These are phyloP conservation scores for Zaprionus obscuricornis DNA, from an alignment of 2,888 invertebrate genomes.

Conservation along the genomic window DNA sequence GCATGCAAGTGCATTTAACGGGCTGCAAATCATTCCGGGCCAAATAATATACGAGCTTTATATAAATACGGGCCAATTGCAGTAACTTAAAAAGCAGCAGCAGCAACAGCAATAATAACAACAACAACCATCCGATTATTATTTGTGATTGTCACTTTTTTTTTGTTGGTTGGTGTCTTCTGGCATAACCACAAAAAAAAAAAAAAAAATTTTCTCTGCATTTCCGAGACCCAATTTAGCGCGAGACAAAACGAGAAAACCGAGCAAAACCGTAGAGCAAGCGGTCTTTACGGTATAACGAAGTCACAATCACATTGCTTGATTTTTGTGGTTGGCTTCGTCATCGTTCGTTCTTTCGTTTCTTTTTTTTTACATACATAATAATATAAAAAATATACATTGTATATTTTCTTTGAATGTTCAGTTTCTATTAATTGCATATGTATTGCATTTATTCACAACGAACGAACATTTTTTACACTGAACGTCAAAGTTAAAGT, in stretches of 20 bases:
- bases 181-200: conserved; percentile 72
- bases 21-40: conserved; percentile 65
- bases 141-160: conserved; percentile 38
- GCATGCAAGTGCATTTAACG: conserved; percentile 70
- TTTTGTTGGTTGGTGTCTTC: conserved; percentile 43
- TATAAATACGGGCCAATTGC: conserved; percentile 31
- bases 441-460: conserved; percentile 23
- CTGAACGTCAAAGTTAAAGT: conserved; percentile 34
- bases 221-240: conserved; percentile 41
- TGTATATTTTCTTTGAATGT: conserved; percentile 38
- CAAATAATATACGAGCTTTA: conserved; percentile 29
- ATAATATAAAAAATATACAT: neutral
- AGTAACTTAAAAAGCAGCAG: no score
- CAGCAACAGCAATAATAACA: conserved; percentile 24
- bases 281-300: conserved; percentile 25
- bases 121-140: conserved; percentile 45
- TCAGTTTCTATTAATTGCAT: conserved; percentile 36
- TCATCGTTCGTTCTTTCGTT: conserved; percentile 37
- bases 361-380: conserved; percentile 2
- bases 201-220: conserved; percentile 67
- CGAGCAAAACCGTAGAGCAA: conserved; percentile 22
- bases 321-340: conserved; percentile 50
- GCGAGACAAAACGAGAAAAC: conserved; percentile 25
- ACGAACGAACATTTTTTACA: conserved; percentile 39
- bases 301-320: conserved; percentile 35